phyloP scores from a whole-genome alignment of 2,888 invertebrate species.

The Sarcophaga subvicina region DNA sequence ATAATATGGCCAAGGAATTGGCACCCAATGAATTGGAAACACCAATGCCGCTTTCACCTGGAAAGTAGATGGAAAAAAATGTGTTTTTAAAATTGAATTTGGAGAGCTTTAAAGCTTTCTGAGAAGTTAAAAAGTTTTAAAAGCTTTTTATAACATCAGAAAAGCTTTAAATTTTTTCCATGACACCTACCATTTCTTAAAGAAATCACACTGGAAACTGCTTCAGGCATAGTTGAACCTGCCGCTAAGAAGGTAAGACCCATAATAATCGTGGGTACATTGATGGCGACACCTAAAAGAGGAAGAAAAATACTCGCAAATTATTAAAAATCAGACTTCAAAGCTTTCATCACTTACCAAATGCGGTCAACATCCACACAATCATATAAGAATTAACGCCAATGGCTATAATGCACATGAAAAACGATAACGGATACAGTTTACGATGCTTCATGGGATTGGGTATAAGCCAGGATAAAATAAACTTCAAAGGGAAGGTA shows the following conservation, averaged over 20 bases:
- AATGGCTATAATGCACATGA: constrained; percentile 94
- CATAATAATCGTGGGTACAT: constrained; percentile 94
- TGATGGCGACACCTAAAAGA: constrained; percentile 86
- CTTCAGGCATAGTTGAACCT: constrained; percentile 94
- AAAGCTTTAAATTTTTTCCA: neutral
- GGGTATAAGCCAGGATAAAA: constrained; percentile 88
- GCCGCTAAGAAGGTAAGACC: constrained; percentile 95
- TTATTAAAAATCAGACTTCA: neutral
- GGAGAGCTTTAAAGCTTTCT: neutral
- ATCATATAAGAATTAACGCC: constrained; percentile 92
- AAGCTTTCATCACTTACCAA: constrained; percentile 85
- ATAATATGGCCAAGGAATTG: constrained; percentile 91
- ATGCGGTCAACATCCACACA: constrained; percentile 95
- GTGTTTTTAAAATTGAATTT: neutral
- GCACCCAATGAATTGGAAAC: constrained; percentile 94
- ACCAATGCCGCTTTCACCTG: constrained; percentile 93
- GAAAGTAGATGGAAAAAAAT: constrained; percentile 7
- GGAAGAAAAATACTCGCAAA: neutral
- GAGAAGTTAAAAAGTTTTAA: neutral
- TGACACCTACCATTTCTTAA: constrained; percentile 88
- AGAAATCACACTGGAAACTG: constrained; percentile 91
- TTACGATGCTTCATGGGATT: constrained; percentile 85
- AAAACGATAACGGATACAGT: constrained; percentile 89
- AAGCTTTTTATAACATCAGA: neutral
- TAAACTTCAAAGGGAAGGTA: constrained; percentile 87